Evolutionary conservation across 2,113 vertebrate species (phyloP).

Genomic region (Elephantulus edwardii): DNA sequence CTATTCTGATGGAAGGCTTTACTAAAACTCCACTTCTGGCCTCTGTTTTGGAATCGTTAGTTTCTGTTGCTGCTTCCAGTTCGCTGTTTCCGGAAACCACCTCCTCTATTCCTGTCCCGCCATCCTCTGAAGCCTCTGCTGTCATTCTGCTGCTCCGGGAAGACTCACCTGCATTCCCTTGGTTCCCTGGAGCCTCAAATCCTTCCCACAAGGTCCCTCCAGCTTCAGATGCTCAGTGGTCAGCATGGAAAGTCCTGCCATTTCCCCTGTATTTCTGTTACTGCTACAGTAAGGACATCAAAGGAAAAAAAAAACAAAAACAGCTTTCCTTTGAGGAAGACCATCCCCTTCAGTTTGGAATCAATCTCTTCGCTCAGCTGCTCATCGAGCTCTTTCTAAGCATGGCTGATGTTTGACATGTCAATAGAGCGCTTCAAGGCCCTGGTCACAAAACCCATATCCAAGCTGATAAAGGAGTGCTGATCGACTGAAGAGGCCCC

Average conservation of each 20-base stretch:
- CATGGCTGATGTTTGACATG: slow-evolving; percentile 90
- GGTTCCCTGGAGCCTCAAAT: slow-evolving; percentile 64
- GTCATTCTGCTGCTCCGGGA: slow-evolving; percentile 77
- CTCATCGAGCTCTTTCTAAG: slow-evolving; percentile 94
- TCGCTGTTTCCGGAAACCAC: slow-evolving; percentile 39
- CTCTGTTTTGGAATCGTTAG: slow-evolving; percentile 78
- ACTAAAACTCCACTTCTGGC: slow-evolving; percentile 86
- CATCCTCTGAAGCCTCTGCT: slow-evolving; percentile 66
- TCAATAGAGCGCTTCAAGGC: slow-evolving; percentile 90
- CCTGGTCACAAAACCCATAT: slow-evolving; percentile 92
- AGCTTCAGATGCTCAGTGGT: slow-evolving; percentile 92
- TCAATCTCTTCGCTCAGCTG: slow-evolving; percentile 93
- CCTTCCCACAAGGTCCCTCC: slow-evolving; percentile 84
- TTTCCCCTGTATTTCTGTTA: slow-evolving; percentile 89
- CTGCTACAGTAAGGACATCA: slow-evolving; percentile 89
- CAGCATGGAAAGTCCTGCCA: slow-evolving; percentile 93
- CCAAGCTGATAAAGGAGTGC: slow-evolving; percentile 93
- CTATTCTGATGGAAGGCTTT: slow-evolving; percentile 78
- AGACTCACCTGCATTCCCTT: slow-evolving; percentile 74
- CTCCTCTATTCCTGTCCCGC: slow-evolving; percentile 61
- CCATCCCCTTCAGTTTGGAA: slow-evolving; percentile 89
- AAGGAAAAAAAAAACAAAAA: slow-evolving; percentile 80
- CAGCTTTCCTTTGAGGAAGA: slow-evolving; percentile 91
- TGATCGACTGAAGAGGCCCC: slow-evolving; percentile 93
- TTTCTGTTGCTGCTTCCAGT: slow-evolving; percentile 72